Evolutionary conservation across 2,888 invertebrate genomes (phyloP), one percentile per base, ranked within the genome.

Genomic region (Xestia c-nigrum): DNA sequence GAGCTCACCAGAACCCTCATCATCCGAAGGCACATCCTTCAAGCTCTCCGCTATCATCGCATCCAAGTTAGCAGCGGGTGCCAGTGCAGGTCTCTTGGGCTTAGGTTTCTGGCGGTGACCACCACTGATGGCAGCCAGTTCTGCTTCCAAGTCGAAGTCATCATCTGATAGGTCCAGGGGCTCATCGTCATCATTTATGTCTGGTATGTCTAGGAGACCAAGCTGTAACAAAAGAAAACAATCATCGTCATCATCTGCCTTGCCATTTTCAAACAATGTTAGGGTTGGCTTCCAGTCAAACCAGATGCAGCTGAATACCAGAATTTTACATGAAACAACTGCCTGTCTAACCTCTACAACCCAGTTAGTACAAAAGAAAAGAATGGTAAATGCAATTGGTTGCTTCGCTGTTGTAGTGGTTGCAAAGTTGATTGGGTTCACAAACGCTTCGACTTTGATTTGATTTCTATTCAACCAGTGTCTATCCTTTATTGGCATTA

Each of bases 81-180:
- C 89, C 0, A 97, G 92, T 0, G 91, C 91, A 46, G 94, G 94
- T 86, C 94, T 95, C 83, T 88, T 90, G 0, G 93, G 95, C 59
- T 89, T 88, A 0, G 78, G 91, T 7, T 86, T 90, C 47, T 94
- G 85, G 95, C 96, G 96, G 3, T 91, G 96, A 5, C 92, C 92
- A 0, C 95, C 95, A 46, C 93, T 93, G 77, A 99, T 97, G 0
- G 98, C 98, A 55, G 98, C 97, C 84, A 99, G 94, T 93, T 99
- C 99, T 0, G 98, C 99, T 93, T 99, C 99, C 83, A 99, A 95
- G 91, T 99, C 99, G 78, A 98, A 98, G 91, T 99, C 99, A 88
- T 97, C 97, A 89, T 97, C 97, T 74, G 97, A 97, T 59, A 96
- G 90, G 80, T 95, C 96, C 85, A 94, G 95, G 16, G 93, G 95